phyloP scores from a whole-genome alignment of 1,140 invertebrate species.

The Phymorhynchus buccinoides region DNA sequence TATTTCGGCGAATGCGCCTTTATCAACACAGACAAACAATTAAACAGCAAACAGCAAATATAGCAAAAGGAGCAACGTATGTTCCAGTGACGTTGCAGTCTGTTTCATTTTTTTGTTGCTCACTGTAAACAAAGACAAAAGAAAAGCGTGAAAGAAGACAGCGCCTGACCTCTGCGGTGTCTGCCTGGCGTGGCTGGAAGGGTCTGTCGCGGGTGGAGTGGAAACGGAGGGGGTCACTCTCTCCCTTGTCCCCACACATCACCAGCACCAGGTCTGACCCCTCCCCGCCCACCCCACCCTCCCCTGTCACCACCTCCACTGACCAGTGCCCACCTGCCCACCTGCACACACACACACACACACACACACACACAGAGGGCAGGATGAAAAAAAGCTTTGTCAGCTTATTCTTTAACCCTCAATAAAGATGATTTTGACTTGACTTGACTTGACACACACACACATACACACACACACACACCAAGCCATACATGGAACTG shows the following conservation, averaged over 20 bases:
- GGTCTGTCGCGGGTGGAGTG: slow-evolving; percentile 42
- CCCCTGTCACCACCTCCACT: slow-evolving; percentile 52
- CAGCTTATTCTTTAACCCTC: too few relatives aligned
- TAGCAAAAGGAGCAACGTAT: too few relatives aligned
- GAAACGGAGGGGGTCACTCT: slow-evolving; percentile 51
- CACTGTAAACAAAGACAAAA: background rate
- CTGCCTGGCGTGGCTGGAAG: slow-evolving; percentile 57
- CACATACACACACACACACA: background rate
- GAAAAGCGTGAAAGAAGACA: background rate
- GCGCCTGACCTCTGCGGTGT: slow-evolving; percentile 53
- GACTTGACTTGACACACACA: too few relatives aligned
- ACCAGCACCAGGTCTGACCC: slow-evolving; percentile 54
- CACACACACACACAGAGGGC: slow-evolving; percentile 13
- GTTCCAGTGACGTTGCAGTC: too few relatives aligned
- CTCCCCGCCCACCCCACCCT: slow-evolving; percentile 43
- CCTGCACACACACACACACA: background rate
- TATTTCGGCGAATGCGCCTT: too few relatives aligned
- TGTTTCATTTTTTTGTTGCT: too few relatives aligned
- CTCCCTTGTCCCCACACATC: slow-evolving; percentile 57
- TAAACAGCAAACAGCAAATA: too few relatives aligned
- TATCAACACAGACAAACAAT: too few relatives aligned
- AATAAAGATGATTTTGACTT: too few relatives aligned
- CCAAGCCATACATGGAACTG: background rate
- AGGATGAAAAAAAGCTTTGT: background rate
- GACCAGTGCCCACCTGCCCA: slow-evolving; percentile 59